Evolutionary conservation across 1,140 invertebrate genomes (phyloP).

Genomic region (Microplitis demolitor): DNA sequence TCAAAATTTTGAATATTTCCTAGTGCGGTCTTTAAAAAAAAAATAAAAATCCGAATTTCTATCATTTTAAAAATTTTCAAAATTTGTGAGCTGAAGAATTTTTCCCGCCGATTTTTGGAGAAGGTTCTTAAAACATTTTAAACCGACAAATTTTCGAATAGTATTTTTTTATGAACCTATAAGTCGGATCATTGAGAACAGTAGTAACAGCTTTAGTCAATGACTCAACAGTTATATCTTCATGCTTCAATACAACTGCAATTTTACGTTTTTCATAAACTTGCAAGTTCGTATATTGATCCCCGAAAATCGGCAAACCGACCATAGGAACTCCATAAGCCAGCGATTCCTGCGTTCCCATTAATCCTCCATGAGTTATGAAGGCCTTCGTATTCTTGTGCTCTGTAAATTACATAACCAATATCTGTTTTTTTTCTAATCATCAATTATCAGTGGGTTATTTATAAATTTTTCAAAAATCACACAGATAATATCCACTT

Average conservation of each 20-base stretch:
- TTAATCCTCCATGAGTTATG: constrained; percentile 75
- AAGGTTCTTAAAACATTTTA: no score
- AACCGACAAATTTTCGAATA: not conserved
- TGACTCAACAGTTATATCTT: constrained; percentile 42
- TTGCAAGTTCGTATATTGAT: constrained; percentile 68
- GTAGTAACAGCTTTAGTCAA: constrained; percentile 41
- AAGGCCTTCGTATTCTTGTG: constrained; percentile 64
- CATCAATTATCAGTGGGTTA: no score
- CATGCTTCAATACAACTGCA: constrained; percentile 41
- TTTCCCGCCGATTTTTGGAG: not conserved
- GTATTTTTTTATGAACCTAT: constrained; percentile 35
- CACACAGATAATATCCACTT: no score
- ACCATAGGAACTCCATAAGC: constrained; percentile 76
- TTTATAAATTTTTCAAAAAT: not conserved
- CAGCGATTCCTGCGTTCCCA: constrained; percentile 75
- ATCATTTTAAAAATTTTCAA: not conserved
- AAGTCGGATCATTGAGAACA: constrained; percentile 43
- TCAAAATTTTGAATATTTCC: not conserved
- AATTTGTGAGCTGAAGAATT: not conserved
- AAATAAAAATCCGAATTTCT: not conserved
- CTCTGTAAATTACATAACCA: constrained; percentile 36
- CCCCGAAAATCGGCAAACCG: constrained; percentile 73
- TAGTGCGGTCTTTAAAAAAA: not conserved
- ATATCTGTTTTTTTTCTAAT: not conserved
- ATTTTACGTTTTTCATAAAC: constrained; percentile 42